Evolutionary conservation across 2,113 vertebrate genomes (phyloP), one percentile per base, ranked within the genome.

Genomic region (Rhabdornis inornatus): DNA sequence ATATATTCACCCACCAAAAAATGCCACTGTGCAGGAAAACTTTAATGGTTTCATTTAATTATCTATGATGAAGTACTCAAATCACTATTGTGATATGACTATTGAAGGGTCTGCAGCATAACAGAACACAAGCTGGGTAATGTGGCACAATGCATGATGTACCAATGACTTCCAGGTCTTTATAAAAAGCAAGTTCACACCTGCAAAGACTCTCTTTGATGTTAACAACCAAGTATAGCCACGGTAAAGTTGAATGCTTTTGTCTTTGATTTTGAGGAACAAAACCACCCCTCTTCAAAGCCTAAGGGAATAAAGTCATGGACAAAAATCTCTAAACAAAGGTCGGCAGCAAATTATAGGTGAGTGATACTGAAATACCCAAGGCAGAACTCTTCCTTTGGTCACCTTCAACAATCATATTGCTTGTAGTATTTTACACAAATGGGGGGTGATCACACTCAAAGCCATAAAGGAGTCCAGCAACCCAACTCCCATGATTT

Each of bases 21-120:
- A 92, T 25, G 37, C n/a, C 16, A 72, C 57, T 59, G 16, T 35
- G 42, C 85, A 72, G 56, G 53, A 84, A 94, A 94, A 87, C 11
- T 82, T 82, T 75, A 86, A 94, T 87, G 69, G 60, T 52, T 95
- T 83, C 39, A 85, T 88, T 94, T 77, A 83, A 95, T 81, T 70
- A 83, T 42, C 50, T 47, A 39, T n/a, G 45, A 69, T 28, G 83
- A 89, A 70, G 52, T 8, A 52, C 68, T 74, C 78, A 85, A 72
- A 82, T 65, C 44, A 81, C 50, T 19, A 5, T 8, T 55, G 50
- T 24, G 33, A 50, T 81, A 42, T 11, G 22, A 80, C 23, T 22
- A 39, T 6, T 21, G 30, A 74, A 77, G 35, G 18, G 28, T 81
- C 71, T 93, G 49, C 22, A 80, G n/a, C 37, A 22, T 12, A 88